Evolutionary conservation across 1,140 invertebrate species (phyloP), one percentile per base, ranked within the genome.

Genomic region (Ostrea denselamellosa): DNA sequence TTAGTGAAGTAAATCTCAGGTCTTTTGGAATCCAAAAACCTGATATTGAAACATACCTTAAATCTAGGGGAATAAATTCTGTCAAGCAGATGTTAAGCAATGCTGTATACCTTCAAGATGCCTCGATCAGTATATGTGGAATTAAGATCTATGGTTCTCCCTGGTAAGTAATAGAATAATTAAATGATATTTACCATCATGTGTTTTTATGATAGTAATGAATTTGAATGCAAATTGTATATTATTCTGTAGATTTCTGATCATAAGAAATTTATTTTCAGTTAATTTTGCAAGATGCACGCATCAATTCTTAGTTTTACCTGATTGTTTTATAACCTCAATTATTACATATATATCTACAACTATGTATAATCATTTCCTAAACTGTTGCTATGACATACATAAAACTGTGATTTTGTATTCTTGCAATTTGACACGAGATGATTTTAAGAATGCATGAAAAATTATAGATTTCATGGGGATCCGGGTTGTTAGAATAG

Each of bases 111-210:
- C 95, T 98, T 85, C 96, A 98, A 95, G 97, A 98, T 95, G 96
- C 96, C 71, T 93, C 95, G 54, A 94, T 97, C 22, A 95, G 96
- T 88, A 92, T 98, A 53, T 96, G 96, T 95, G 97, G 97, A 54
- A 95, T 98, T 53, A 97, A 97, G 93, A 97, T 98, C 83, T 98
- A 98, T 95, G 97, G 97, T 7, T 96, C 97, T 8, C 97, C 97
- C 56, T 98, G 97, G 97, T 97, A 96, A 96, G 94, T 94, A 14
- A 58, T 58, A 82, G 22, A 85, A 12, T 62, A 85, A 14, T 54
- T 65, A 54, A 44, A 44, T 44, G 34, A 1, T 44, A 44, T 44
- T 44, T 5, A 44, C 1, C 34, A 44, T 44, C 34, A 44, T 1
- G 34, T 44, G 34, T 5, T 44, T 2, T 44, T 2, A 44, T 44